phyloP scores from a whole-genome alignment of 2,888 invertebrate genomes.

The Nineta flava region DNA sequence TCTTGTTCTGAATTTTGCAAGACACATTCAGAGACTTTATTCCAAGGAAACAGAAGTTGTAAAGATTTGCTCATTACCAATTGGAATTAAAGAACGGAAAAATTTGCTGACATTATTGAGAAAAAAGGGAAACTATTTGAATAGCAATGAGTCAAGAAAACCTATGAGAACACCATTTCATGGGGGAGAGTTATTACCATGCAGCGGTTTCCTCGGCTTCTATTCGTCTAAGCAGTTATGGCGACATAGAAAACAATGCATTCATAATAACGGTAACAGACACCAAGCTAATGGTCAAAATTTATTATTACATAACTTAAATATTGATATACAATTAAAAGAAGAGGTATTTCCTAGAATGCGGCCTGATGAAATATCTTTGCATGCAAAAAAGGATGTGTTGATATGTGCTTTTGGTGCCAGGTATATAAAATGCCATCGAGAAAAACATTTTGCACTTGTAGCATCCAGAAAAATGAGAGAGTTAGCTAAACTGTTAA shows the following conservation, averaged over 20 bases:
- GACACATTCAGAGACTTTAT: too few relatives aligned
- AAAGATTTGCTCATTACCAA: background rate
- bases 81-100: conserved; percentile 3
- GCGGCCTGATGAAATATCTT: too few relatives aligned
- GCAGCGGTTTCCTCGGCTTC: conserved; percentile 8
- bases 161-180: background rate
- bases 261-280: background rate
- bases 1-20: background rate
- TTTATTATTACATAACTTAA: conserved; percentile 2
- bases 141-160: background rate
- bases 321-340: background rate
- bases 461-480: too few relatives aligned
- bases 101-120: conserved; percentile 3
- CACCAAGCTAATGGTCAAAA: conserved; percentile 9
- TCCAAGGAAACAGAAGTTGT: background rate
- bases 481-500: too few relatives aligned
- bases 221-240: conserved; percentile 6
- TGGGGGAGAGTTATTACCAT: conserved; percentile 5
- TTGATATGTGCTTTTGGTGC: conserved; percentile 11
- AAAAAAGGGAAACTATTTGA: conserved; percentile 6
- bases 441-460: too few relatives aligned
- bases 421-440: conserved; percentile 10
- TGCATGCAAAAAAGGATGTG: conserved; percentile 10
- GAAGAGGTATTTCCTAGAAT: too few relatives aligned
- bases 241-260: conserved; percentile 3